A percentile compares a stretch with the other conserved stretches of the same genome.
phyloP scores from a whole-genome alignment of 2,888 invertebrate species.

The Conistra vaccinii region DNA sequence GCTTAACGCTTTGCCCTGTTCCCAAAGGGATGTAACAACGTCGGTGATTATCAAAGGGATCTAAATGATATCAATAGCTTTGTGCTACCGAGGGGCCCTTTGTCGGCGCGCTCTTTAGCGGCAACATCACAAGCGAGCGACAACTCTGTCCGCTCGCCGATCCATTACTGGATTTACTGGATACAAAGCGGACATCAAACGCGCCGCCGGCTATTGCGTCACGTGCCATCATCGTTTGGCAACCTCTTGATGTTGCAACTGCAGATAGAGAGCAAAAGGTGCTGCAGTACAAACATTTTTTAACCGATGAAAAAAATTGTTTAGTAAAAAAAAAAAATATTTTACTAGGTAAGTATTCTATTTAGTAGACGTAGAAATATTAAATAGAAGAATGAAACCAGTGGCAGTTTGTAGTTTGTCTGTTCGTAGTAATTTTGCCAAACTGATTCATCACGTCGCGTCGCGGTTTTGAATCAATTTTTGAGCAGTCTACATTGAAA shows the following conservation, averaged over 20 bases:
- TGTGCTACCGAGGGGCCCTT: conserved; percentile 86
- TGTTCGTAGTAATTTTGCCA: not conserved
- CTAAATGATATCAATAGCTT: conserved; percentile 88
- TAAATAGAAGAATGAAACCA: conserved; percentile 1
- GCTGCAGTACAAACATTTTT: no score
- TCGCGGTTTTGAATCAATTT: conserved; percentile 2
- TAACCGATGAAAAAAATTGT: no score
- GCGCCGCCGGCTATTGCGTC: conserved; percentile 81
- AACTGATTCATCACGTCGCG: conserved; percentile 15
- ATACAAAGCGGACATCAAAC: conserved; percentile 84
- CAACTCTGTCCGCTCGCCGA: conserved; percentile 79
- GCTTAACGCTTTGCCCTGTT: conserved; percentile 28
- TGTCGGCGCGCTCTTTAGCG: conserved; percentile 82
- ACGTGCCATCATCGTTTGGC: conserved; percentile 81
- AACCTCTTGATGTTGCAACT: conserved; percentile 46
- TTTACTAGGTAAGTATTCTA: not conserved
- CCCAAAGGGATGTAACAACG: conserved; percentile 77
- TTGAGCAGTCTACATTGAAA: not conserved
- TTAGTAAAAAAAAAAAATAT: no score
- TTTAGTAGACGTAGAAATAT: not conserved
- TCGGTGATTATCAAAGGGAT: conserved; percentile 85
- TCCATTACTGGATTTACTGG: conserved; percentile 80
- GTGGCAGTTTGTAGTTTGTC: not conserved
- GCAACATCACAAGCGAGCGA: conserved; percentile 78
- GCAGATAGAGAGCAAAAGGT: conserved; percentile 5